Percentiles rank a stretch among this genome's conserved stretches.
These are phyloP conservation scores for Autographa pulchrina DNA, from an alignment of 2,888 invertebrate genomes.

Conservation along the genomic window DNA sequence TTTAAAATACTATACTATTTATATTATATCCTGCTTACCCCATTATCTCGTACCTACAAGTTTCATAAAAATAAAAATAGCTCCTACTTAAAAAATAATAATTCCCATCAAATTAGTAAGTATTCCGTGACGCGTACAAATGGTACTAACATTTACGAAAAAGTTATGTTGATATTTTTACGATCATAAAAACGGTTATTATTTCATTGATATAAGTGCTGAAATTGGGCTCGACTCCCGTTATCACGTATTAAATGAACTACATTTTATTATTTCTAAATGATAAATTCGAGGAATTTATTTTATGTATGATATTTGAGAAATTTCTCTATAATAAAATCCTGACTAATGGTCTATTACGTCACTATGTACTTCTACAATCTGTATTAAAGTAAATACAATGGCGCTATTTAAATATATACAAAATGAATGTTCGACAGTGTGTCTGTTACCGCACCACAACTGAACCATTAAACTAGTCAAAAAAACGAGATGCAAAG, in stretches of 20 bases:
- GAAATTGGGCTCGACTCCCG: conserved; percentile 18
- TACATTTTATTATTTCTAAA: conserved; percentile 35
- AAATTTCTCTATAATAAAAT: neutral
- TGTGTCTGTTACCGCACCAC: no score
- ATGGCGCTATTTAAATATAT: no score
- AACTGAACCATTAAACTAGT: no score
- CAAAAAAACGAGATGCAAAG: no score
- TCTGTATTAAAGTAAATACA: no score
- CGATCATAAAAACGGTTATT: conserved; percentile 56
- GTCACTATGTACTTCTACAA: no score
- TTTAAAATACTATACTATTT: no score
- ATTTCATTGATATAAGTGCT: conserved; percentile 28
- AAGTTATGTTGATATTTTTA: conserved; percentile 49
- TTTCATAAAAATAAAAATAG: neutral
- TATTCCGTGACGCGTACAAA: conserved; percentile 9
- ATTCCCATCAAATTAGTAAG: neutral
- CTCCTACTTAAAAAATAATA: neutral
- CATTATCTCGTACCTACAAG: neutral
- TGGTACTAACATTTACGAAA: conserved; percentile 5
- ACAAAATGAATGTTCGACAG: no score
- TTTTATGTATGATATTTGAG: neutral
- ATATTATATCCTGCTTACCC: no score
- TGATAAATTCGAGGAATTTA: conserved; percentile 20
- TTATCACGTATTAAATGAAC: conserved; percentile 47
- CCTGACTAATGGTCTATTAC: neutral